Conservation (phyloP, 2,797 vertebrate genomes). For the Pseudopleuronectes americanus region DNA sequence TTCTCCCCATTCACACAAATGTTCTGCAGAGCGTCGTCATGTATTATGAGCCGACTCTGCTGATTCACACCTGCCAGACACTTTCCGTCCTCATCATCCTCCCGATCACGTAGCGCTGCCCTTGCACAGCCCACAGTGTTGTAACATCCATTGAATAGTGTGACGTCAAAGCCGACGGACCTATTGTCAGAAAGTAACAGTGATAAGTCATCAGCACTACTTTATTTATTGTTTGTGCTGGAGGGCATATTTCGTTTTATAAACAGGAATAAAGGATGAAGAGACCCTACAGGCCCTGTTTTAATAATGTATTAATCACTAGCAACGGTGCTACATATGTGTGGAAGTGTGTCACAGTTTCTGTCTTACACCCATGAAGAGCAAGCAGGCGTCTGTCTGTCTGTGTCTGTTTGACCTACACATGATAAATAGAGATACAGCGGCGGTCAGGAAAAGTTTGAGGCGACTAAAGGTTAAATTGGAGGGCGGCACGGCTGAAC, state of each 20-base stretch:
- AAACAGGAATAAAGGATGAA: slow-evolving; percentile 11
- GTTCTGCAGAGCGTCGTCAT: not conserved
- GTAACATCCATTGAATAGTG: not conserved
- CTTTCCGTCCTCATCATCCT: slow-evolving; percentile 15
- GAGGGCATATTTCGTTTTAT: slow-evolving; percentile 28
- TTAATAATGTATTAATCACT: slow-evolving; percentile 39
- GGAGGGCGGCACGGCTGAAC: too few species aligned
- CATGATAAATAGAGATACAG: too few species aligned
- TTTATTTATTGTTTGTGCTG: slow-evolving; percentile 5
- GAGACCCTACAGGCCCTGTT: slow-evolving; percentile 26
- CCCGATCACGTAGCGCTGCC: not conserved
- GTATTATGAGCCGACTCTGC: not conserved
- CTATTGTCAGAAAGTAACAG: slow-evolving; percentile 5
- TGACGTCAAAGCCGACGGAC: slow-evolving; percentile 6
- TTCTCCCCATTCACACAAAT: not conserved
- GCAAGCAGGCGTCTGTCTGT: too few species aligned
- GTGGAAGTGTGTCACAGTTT: too few species aligned
- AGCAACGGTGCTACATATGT: too few species aligned
- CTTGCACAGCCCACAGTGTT: slow-evolving; percentile 2
- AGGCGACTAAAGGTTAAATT: too few species aligned
- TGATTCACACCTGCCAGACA: slow-evolving; percentile 8
- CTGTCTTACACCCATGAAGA: too few species aligned
- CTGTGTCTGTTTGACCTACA: too few species aligned
- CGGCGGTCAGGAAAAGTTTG: too few species aligned
- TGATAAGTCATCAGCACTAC: not conserved